These are phyloP conservation scores for Cyanocitta stelleri DNA, from an alignment of 2,113 vertebrate species.

Conservation along the genomic window DNA sequence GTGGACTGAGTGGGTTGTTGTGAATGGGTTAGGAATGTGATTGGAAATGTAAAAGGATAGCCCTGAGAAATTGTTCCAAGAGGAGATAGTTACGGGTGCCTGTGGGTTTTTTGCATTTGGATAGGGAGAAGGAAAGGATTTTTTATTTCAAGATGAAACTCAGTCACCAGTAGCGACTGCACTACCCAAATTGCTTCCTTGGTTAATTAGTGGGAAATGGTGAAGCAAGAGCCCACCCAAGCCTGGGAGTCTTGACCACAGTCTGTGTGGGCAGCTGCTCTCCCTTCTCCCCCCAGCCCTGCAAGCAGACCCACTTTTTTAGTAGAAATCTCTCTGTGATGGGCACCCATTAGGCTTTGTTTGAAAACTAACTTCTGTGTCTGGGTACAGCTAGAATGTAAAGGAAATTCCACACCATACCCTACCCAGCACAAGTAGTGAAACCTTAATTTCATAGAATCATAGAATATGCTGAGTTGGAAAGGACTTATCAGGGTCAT, in stretches of 20 bases:
- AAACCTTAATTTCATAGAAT: neutral
- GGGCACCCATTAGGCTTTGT: neutral
- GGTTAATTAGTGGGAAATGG: neutral
- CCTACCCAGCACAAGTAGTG: neutral
- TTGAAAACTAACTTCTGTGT: neutral
- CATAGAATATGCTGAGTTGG: neutral
- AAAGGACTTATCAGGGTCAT: neutral
- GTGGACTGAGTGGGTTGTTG: rapidly evolving
- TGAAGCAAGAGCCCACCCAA: neutral
- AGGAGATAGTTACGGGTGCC: neutral
- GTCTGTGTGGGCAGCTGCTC: neutral
- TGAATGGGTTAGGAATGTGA: rapidly evolving
- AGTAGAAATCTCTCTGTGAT: neutral
- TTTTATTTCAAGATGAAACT: neutral
- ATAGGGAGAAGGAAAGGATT: neutral
- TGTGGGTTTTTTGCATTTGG: neutral
- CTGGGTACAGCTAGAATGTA: rapidly evolving
- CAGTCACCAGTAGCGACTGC: neutral
- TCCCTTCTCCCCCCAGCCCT: neutral
- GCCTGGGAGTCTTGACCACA: rapidly evolving
- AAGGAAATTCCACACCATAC: neutral
- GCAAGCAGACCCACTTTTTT: neutral
- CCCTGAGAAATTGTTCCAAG: neutral
- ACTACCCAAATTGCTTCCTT: neutral
- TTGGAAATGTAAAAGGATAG: neutral